phyloP scores from a whole-genome alignment of 2,797 vertebrate genomes.

The Enoplosus armatus region DNA sequence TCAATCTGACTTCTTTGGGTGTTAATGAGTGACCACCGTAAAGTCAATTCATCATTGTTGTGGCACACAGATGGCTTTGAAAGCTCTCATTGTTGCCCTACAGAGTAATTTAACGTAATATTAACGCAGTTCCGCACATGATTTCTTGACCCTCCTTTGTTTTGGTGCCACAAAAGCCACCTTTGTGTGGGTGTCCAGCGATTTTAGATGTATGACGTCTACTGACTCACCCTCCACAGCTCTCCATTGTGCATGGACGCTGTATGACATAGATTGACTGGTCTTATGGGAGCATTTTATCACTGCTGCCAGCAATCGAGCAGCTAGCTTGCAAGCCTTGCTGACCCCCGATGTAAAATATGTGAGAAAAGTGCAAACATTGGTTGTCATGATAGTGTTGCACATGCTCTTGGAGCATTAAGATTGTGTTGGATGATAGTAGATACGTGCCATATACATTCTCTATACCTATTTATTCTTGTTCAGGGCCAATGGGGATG shows the following conservation, averaged over 20 bases:
- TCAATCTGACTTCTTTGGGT: neutral
- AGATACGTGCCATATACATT: neutral
- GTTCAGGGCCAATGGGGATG: neutral
- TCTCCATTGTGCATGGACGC: constrained; percentile 43
- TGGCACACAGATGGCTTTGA: constrained; percentile 20
- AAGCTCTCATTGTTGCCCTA: constrained; percentile 36
- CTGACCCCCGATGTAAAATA: constrained; percentile 1
- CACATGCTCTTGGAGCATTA: neutral
- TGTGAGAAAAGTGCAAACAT: neutral
- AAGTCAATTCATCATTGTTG: constrained; percentile 23
- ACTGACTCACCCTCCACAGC: constrained; percentile 47
- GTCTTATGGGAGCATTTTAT: constrained; percentile 19
- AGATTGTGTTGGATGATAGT: neutral
- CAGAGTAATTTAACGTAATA: constrained; percentile 26
- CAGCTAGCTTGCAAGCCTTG: neutral
- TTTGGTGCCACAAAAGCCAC: constrained; percentile 61
- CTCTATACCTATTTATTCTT: neutral
- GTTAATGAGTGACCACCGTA: constrained; percentile 8
- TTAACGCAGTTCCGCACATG: constrained; percentile 41
- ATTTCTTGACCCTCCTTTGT: constrained; percentile 56
- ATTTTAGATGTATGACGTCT: constrained; percentile 52
- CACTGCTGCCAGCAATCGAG: neutral
- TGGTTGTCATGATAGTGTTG: constrained; percentile 9
- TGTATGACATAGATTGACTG: constrained; percentile 40
- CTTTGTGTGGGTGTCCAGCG: constrained; percentile 67